Evolutionary conservation across 2,797 vertebrate species (phyloP).

Genomic region (Strix occidentalis): DNA sequence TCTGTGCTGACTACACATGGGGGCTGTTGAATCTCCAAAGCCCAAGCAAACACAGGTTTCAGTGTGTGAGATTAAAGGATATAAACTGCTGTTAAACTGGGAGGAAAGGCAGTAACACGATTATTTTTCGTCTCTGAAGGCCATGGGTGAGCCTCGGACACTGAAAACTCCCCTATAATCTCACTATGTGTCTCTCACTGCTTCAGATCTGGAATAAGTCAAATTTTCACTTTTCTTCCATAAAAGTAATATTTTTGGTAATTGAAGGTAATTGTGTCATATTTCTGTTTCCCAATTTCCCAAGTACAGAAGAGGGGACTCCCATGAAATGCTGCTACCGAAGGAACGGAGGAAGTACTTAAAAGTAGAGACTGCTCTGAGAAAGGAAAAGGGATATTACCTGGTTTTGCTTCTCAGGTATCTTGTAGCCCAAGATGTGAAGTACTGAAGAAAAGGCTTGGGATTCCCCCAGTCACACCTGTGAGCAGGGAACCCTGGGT

Average conservation of each 20-base stretch:
- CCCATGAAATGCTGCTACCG: neutral
- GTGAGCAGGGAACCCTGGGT: neutral
- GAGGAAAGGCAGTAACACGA: neutral
- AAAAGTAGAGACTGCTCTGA: neutral
- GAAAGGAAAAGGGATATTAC: neutral
- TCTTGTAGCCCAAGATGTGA: neutral
- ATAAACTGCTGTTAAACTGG: neutral
- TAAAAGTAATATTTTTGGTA: slow-evolving; percentile 68
- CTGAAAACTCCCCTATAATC: neutral
- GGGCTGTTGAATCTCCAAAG: neutral
- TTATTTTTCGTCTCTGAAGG: slow-evolving; percentile 14
- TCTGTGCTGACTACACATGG: neutral
- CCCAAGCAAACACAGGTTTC: slow-evolving; percentile 13
- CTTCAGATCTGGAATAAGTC: slow-evolving; percentile 37
- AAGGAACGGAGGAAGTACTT: neutral
- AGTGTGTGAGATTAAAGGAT: neutral
- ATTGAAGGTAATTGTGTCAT: slow-evolving; percentile 36
- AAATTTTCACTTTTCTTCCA: slow-evolving; percentile 44
- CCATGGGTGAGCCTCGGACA: neutral
- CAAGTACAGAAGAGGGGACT: neutral
- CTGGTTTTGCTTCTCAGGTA: neutral
- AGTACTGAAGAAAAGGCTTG: neutral
- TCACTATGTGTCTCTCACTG: neutral
- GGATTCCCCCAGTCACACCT: neutral
- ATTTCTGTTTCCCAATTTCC: slow-evolving; percentile 16